Conservation (phyloP, 92 coral and sea anemone species). For the Pocillopora grandis region DNA sequence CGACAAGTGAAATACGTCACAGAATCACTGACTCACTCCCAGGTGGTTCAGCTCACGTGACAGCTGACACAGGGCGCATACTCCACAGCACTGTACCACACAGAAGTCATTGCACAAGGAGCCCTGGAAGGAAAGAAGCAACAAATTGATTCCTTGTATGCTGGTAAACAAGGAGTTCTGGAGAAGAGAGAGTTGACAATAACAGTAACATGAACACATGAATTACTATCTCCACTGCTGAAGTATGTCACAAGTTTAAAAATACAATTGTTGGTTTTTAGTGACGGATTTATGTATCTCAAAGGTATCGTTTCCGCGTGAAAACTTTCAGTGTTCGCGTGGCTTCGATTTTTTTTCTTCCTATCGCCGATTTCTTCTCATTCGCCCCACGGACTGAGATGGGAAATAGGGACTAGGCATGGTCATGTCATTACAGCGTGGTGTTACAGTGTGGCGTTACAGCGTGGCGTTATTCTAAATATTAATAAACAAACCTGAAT, state of each 20-base stretch:
- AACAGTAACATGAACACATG: no score
- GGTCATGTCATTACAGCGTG: neutral
- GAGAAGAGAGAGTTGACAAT: neutral
- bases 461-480: neutral
- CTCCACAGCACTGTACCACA: constrained; percentile 36
- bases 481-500: constrained; percentile 71
- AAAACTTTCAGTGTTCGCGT: no score
- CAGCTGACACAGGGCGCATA: constrained; percentile 65
- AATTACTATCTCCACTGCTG: no score
- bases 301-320: no score
- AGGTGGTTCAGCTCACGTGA: constrained; percentile 65
- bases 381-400: no score
- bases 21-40: constrained; percentile 10
- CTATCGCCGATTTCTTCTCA: no score
- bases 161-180: neutral
- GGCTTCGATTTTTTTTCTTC: no score
- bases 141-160: neutral
- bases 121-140: constrained; percentile 44
- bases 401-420: no score
- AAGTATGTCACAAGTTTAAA: no score
- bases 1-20: neutral
- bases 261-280: no score
- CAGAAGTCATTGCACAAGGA: constrained; percentile 71
- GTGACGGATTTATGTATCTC: no score
- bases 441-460: neutral